A percentile compares a stretch with the other conserved stretches of the same genome.
Evolutionary conservation across 1,140 invertebrate species (phyloP).

Genomic region (Ostrea denselamellosa): DNA sequence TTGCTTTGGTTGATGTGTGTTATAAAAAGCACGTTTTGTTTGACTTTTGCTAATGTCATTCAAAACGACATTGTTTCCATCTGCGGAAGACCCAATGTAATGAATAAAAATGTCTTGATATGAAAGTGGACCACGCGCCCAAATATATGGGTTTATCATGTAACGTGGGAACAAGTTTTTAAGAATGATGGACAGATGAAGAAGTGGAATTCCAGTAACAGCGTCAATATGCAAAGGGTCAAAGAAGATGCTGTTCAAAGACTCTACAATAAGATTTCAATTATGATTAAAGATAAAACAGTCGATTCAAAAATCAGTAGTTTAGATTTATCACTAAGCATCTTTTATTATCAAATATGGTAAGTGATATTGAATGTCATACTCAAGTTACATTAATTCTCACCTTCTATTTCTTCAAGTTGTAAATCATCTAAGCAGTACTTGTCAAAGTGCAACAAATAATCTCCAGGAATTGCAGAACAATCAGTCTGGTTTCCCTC

Average conservation of each 20-base stretch:
- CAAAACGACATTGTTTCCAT: neutral
- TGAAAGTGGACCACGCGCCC: neutral
- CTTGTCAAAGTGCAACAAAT: neutral
- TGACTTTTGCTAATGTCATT: slow-evolving; percentile 1
- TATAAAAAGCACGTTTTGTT: neutral
- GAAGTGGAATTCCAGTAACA: neutral
- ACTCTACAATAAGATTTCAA: neutral
- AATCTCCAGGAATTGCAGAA: neutral
- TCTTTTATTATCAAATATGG: neutral
- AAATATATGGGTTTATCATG: neutral
- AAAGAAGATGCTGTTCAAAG: neutral
- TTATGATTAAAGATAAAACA: neutral
- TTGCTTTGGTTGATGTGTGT: neutral
- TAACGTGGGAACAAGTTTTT: neutral
- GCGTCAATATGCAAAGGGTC: neutral
- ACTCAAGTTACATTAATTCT: neutral
- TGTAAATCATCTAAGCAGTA: neutral
- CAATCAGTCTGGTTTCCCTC: neutral
- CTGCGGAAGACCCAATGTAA: neutral
- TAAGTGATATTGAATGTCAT: neutral
- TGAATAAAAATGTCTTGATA: neutral
- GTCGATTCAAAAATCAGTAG: neutral
- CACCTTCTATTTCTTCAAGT: neutral
- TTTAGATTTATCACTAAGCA: neutral
- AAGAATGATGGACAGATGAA: neutral